Conservation (phyloP, 2,888 invertebrate species). For the Osmoderma eremita region DNA sequence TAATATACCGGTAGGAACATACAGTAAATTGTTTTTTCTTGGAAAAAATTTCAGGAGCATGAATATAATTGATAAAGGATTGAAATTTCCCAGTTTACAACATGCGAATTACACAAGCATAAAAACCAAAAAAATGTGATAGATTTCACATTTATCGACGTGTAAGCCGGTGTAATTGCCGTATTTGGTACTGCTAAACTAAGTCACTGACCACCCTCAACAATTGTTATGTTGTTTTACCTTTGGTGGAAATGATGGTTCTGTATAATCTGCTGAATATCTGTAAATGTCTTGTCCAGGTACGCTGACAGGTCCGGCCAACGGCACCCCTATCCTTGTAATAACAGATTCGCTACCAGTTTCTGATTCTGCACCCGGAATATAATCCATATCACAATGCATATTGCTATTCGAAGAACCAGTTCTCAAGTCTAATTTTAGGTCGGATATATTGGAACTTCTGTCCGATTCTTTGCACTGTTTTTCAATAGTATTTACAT, state of each 20-base stretch:
- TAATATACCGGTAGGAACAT: too few relatives aligned
- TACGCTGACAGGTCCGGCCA: slow-evolving; percentile 82
- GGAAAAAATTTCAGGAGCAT: too few relatives aligned
- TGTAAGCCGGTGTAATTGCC: too few relatives aligned
- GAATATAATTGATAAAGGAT: too few relatives aligned
- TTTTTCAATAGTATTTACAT: slow-evolving; percentile 68
- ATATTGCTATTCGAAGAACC: slow-evolving; percentile 81
- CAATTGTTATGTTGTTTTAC: slow-evolving; percentile 50
- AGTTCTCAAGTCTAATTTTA: slow-evolving; percentile 88
- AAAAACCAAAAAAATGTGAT: too few relatives aligned
- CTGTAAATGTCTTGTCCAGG: slow-evolving; percentile 72
- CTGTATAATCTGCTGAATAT: slow-evolving; percentile 81
- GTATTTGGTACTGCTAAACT: too few relatives aligned
- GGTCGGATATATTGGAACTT: slow-evolving; percentile 91
- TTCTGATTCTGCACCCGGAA: slow-evolving; percentile 67
- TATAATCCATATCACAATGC: slow-evolving; percentile 68
- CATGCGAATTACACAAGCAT: too few relatives aligned
- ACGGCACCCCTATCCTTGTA: slow-evolving; percentile 74
- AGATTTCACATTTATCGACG: too few relatives aligned
- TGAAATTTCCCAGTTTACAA: too few relatives aligned
- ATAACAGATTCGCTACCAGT: slow-evolving; percentile 67
- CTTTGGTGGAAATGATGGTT: slow-evolving; percentile 82
- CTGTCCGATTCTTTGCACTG: slow-evolving; percentile 83
- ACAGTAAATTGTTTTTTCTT: too few relatives aligned
- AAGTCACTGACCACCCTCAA: too few relatives aligned